These are phyloP conservation scores for Agapornis roseicollis DNA, from an alignment of 2,113 vertebrate genomes.

Conservation along the genomic window DNA sequence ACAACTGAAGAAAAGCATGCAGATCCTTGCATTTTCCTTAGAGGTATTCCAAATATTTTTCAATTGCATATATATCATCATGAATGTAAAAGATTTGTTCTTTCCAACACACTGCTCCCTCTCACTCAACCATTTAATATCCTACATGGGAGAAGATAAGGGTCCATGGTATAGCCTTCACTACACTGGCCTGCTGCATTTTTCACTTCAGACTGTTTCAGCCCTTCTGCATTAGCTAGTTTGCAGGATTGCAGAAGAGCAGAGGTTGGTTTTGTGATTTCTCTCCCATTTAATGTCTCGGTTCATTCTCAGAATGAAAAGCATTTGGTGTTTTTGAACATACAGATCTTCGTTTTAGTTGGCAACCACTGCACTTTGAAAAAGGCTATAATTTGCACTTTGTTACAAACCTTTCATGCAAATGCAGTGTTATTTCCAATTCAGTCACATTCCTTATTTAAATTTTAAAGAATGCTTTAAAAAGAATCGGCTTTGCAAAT, in stretches of 20 bases:
- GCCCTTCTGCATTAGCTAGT: neutral
- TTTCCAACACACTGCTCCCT: neutral
- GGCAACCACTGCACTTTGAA: neutral
- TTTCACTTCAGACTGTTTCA: neutral
- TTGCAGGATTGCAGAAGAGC: neutral
- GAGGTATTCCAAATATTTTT: neutral
- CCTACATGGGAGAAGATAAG: neutral
- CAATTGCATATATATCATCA: neutral
- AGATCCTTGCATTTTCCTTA: neutral
- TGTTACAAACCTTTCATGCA: neutral
- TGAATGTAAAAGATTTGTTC: neutral
- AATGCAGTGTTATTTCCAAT: neutral
- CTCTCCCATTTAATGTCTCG: neutral
- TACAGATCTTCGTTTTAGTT: neutral
- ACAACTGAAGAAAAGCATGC: neutral
- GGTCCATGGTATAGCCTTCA: neutral
- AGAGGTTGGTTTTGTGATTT: neutral
- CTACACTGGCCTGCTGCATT: neutral
- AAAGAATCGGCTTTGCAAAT: conserved; percentile 4
- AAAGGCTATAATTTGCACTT: neutral
- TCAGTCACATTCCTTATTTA: conserved; percentile 13
- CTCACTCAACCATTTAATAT: neutral
- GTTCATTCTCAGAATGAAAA: conserved; percentile 2
- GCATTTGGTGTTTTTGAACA: neutral
- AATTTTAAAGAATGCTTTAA: conserved; percentile 21